Evolutionary conservation across 1,140 invertebrate species (phyloP).

Genomic region (Meloidogyne chitwoodi): DNA sequence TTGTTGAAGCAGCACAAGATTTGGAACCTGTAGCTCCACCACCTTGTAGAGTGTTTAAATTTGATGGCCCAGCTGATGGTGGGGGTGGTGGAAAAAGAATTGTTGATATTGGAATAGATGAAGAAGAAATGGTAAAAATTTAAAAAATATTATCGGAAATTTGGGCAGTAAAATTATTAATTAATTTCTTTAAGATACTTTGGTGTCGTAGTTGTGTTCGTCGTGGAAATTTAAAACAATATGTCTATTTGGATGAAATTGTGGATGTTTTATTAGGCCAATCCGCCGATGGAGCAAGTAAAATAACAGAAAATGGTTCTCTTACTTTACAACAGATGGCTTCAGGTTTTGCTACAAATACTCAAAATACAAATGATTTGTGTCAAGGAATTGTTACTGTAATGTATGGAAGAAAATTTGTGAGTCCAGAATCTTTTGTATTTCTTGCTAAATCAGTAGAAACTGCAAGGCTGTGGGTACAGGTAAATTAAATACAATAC

Average conservation of each 20-base stretch:
- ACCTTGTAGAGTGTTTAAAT: conserved; percentile 28
- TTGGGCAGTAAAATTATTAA: neutral
- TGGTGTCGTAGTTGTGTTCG: neutral
- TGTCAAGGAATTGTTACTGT: conserved; percentile 33
- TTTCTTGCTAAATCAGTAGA: conserved; percentile 37
- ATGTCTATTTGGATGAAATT: conserved; percentile 41
- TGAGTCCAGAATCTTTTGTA: conserved; percentile 39
- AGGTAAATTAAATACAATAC: neutral
- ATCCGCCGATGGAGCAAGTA: conserved; percentile 13
- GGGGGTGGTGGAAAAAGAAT: conserved; percentile 1
- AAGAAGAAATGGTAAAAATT: conserved; percentile 37
- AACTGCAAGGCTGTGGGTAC: conserved; percentile 22
- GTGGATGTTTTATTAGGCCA: conserved; percentile 41
- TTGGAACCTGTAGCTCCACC: conserved; percentile 7
- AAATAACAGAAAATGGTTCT: neutral
- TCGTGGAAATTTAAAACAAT: conserved; percentile 6
- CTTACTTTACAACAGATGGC: conserved; percentile 30
- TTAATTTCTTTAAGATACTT: neutral
- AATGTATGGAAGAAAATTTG: conserved; percentile 35
- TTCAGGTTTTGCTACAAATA: conserved; percentile 6
- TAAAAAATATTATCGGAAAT: neutral
- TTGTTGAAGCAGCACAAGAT: neutral
- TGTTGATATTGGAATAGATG: conserved; percentile 37
- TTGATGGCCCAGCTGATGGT: conserved; percentile 12
- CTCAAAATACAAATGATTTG: conserved; percentile 12